A percentile compares a stretch with the other conserved stretches of the same genome.
Conservation (phyloP, 2,797 vertebrate species). For the Rhodeus uyekii region DNA sequence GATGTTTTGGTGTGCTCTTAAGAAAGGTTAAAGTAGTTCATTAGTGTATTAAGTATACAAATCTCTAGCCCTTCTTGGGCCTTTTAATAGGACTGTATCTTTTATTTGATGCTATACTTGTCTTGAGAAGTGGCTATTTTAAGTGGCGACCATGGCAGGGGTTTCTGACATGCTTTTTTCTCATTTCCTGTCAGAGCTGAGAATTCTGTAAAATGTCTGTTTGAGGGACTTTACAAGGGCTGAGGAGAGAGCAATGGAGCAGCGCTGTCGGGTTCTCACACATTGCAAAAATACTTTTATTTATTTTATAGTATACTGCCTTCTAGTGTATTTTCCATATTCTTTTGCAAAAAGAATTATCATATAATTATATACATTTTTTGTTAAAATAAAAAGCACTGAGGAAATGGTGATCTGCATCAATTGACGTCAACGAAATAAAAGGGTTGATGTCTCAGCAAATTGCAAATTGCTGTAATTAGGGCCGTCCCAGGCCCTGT, state of each 20-base stretch:
- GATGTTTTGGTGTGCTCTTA: slow-evolving; percentile 35
- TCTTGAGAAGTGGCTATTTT: slow-evolving; percentile 67
- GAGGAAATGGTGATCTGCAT: not conserved
- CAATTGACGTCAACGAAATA: not conserved
- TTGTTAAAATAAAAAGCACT: too few species aligned
- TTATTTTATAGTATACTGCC: not conserved
- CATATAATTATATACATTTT: too few species aligned
- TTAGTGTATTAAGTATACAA: slow-evolving; percentile 70
- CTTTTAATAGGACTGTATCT: slow-evolving; percentile 64
- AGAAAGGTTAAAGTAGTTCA: slow-evolving; percentile 55
- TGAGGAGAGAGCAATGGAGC: slow-evolving; percentile 25
- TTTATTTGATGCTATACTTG: slow-evolving; percentile 70
- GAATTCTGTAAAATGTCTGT: slow-evolving; percentile 64
- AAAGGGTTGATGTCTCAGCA: slow-evolving; percentile 13
- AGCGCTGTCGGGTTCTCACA: not conserved
- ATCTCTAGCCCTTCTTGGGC: slow-evolving; percentile 60
- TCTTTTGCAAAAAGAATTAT: not conserved
- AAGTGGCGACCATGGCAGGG: slow-evolving; percentile 52
- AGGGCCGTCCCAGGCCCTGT: not conserved
- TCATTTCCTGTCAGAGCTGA: slow-evolving; percentile 65
- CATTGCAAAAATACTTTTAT: slow-evolving; percentile 3
- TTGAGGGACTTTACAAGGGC: slow-evolving; percentile 56
- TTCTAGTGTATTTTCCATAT: not conserved
- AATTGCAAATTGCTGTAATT: slow-evolving; percentile 7
- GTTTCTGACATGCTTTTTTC: slow-evolving; percentile 63